Evolutionary conservation across 2,113 vertebrate genomes (phyloP), one percentile per base, ranked within the genome.

Genomic region (Xyliphius kryptos): DNA sequence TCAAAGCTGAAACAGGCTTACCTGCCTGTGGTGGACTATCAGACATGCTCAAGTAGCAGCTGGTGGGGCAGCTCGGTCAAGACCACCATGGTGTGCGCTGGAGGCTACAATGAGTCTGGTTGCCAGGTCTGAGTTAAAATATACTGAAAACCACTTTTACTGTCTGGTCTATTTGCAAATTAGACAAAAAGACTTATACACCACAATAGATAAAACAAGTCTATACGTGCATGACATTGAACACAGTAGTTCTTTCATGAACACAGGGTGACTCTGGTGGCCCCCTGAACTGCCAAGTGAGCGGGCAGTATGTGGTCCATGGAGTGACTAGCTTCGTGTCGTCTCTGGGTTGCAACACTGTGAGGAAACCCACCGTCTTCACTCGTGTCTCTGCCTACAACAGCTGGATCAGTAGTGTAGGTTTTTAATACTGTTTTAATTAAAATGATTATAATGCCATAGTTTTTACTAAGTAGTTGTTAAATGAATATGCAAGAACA

Each of bases 291-390:
- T 94, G 94, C 60, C 69, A 46, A 0, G 87, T 90, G 36, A 80
- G 72, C 0, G 88, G 93, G 3, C 15, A 51, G 50, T 92, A 89
- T 55, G 67, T 84, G 5, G 87, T 95, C 68, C 89, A 92, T 0
- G 91, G 93, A 1, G 85, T 94, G 77, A 89, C 90, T 80, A 96
- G 92, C 81, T 97, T 97, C 14, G 90, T 93, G 66, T 94, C 91
- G 48, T 61, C 76, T 1, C 17, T 1, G 3, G 92, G 90, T 49
- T 92, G 92, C 78, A 95, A 96, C 5, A 20, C 79, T 5, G 1
- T 58, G 58, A 70, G 0, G 80, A 97, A 86, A 69, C 95, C 92
- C 50, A 96, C 91, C 0, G 92, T 95, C 69, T 97, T 95, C 84
- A 95, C 91, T 38, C 88, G 90, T 0, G 83, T 86, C 54, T 95